phyloP scores from a whole-genome alignment of 2,113 vertebrate genomes.

The Vulpes ferrilata region DNA sequence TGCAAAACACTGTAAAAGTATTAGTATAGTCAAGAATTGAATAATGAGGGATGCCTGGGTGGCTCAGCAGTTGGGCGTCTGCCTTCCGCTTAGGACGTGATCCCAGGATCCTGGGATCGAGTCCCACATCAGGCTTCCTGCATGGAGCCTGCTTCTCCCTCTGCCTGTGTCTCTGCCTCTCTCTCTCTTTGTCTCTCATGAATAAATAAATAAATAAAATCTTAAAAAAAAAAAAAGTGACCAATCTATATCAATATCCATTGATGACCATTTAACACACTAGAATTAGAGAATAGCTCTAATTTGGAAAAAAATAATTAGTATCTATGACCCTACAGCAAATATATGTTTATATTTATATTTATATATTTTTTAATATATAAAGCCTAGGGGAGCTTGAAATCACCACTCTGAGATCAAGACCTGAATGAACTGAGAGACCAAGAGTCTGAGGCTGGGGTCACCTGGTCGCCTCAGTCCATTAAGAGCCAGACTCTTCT shows the following conservation, averaged over 20 bases:
- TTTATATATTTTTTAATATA: not conserved
- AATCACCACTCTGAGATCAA: not conserved
- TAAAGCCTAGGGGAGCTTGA: not conserved
- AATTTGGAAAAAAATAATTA: not conserved
- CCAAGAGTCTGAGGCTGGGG: not conserved
- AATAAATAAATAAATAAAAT: too few species aligned
- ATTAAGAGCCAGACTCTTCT: not conserved
- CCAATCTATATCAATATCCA: not conserved
- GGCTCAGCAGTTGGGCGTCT: too few species aligned
- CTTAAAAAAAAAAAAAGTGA: not conserved
- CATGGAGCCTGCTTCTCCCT: too few species aligned
- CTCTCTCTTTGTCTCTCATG: too few species aligned
- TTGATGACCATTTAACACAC: not conserved
- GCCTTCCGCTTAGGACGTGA: too few species aligned
- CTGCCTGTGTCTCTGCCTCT: too few species aligned
- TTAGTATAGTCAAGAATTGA: not conserved
- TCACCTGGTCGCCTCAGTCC: not conserved
- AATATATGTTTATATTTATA: too few species aligned
- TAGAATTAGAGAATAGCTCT: not conserved
- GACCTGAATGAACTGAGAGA: not conserved
- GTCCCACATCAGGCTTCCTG: too few species aligned
- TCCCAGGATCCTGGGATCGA: too few species aligned
- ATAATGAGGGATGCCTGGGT: not conserved
- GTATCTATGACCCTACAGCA: not conserved
- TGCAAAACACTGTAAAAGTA: constrained; percentile 1